phyloP scores from a whole-genome alignment of 2,888 invertebrate species.

The Phortica magna region DNA sequence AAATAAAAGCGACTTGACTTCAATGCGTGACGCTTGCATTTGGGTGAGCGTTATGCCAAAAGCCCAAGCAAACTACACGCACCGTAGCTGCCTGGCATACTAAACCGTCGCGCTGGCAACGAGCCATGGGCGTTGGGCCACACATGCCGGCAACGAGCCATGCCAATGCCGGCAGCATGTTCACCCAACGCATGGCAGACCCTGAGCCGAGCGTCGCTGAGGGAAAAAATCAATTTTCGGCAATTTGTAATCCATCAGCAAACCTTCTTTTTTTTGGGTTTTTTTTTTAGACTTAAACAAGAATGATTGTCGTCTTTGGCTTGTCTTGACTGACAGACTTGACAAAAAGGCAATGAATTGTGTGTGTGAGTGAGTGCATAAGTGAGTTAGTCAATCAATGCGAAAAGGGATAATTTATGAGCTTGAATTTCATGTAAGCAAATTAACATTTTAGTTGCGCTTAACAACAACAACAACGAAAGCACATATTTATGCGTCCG shows the following conservation, averaged over 20 bases:
- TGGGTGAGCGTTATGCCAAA: neutral
- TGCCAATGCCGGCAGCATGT: neutral
- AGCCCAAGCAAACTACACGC: neutral
- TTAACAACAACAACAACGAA: conserved; percentile 16
- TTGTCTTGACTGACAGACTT: neutral
- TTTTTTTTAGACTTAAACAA: neutral
- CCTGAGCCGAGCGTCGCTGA: neutral
- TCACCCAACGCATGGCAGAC: conserved; percentile 2
- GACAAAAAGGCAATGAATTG: neutral
- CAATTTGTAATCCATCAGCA: conserved; percentile 32
- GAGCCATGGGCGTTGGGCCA: neutral
- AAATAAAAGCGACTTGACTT: neutral
- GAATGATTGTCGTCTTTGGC: neutral
- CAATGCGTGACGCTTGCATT: neutral
- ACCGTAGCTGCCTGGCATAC: neutral
- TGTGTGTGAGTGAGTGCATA: conserved; percentile 16
- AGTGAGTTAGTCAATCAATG: conserved; percentile 1
- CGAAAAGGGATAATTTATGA: conserved; percentile 26
- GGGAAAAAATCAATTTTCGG: conserved; percentile 24
- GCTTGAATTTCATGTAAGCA: conserved; percentile 32
- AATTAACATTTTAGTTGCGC: conserved; percentile 19
- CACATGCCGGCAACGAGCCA: neutral
- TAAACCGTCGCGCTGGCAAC: neutral
- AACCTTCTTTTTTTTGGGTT: neutral
- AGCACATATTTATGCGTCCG: neutral